These are phyloP conservation scores for Drosophila leontia DNA, from an alignment of 1,140 invertebrate genomes.

Conservation along the genomic window DNA sequence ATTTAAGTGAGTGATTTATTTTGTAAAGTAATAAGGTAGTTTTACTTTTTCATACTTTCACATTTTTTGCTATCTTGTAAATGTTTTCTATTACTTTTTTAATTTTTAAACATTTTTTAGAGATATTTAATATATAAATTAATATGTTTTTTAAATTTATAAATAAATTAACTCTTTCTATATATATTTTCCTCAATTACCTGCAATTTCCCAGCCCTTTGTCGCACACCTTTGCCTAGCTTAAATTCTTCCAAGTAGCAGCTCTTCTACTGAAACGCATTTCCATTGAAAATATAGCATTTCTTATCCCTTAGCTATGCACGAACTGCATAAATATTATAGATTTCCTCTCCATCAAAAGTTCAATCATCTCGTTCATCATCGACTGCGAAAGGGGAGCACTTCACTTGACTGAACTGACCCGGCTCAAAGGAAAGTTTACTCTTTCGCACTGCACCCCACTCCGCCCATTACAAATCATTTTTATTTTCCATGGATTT, in stretches of 20 bases:
- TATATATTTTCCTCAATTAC: neutral
- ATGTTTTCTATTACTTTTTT: neutral
- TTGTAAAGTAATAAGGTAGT: too few relatives aligned
- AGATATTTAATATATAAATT: neutral
- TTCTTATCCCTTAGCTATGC: conserved; percentile 22
- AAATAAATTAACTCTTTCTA: neutral
- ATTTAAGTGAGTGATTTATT: neutral
- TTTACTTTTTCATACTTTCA: neutral
- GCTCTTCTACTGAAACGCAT: neutral
- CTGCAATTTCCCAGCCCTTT: neutral
- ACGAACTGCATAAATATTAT: conserved; percentile 44
- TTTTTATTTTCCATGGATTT: conserved; percentile 10
- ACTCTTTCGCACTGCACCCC: conserved; percentile 21
- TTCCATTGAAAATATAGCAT: conserved; percentile 21
- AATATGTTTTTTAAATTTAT: neutral
- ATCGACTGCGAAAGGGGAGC: conserved; percentile 33
- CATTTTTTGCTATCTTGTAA: neutral
- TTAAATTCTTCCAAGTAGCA: neutral
- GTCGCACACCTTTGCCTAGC: neutral
- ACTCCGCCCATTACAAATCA: conserved; percentile 12
- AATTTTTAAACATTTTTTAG: neutral
- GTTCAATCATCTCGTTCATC: conserved; percentile 43
- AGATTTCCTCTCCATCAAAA: conserved; percentile 33
- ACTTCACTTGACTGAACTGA: conserved; percentile 47
- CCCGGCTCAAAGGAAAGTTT: conserved; percentile 36